phyloP scores from a whole-genome alignment of 2,888 invertebrate genomes.

The Leptinotarsa juncta region DNA sequence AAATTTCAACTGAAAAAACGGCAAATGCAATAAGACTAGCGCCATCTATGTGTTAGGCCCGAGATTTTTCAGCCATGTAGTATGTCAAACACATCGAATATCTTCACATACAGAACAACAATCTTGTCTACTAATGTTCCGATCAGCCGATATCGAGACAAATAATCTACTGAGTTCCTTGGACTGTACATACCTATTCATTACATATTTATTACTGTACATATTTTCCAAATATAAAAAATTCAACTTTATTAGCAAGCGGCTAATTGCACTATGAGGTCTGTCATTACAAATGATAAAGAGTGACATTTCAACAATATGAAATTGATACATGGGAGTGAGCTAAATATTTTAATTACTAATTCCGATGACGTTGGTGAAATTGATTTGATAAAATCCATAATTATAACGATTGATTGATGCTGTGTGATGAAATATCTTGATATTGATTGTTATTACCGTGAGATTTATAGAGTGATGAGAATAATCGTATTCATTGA shows the following conservation, averaged over 20 bases:
- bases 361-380: not conserved
- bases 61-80: too few relatives aligned
- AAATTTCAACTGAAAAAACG: too few relatives aligned
- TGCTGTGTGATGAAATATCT: not conserved
- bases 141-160: not conserved
- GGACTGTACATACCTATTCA: conserved; percentile 17
- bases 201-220: conserved; percentile 18
- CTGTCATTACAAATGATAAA: conserved; percentile 26
- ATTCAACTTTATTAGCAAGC: conserved; percentile 5
- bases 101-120: not conserved
- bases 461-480: too few relatives aligned
- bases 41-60: too few relatives aligned
- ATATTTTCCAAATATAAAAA: conserved; percentile 1
- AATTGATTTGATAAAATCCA: conserved; percentile 1
- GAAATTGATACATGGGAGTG: conserved; percentile 35
- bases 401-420: not conserved
- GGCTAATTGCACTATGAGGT: conserved; percentile 23
- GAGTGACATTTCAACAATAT: conserved; percentile 28
- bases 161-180: not conserved
- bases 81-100: not conserved
- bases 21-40: too few relatives aligned
- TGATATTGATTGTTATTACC: not conserved
- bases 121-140: conserved; percentile 4
- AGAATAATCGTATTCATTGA: too few relatives aligned
- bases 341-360: conserved; percentile 21